Conservation (phyloP, 2,888 invertebrate genomes). For the Polylopha cassiicola region DNA sequence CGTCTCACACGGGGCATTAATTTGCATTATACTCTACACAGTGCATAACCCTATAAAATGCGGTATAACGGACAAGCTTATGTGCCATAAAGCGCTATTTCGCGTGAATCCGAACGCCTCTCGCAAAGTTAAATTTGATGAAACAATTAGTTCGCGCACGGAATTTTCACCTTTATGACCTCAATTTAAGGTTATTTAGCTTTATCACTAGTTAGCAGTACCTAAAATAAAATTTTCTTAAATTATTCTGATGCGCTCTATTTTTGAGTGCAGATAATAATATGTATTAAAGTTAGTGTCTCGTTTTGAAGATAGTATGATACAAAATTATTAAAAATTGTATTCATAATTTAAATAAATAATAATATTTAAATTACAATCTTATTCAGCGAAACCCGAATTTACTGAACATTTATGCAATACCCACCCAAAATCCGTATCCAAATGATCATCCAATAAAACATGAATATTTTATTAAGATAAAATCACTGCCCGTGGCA, state of each 20-base stretch:
- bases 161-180: slow-evolving; percentile 10
- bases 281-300: background rate
- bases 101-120: slow-evolving; percentile 15
- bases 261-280: too few species aligned
- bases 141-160: slow-evolving; percentile 20
- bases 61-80: slow-evolving; percentile 23
- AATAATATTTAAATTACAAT: too few species aligned
- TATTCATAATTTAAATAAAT: too few species aligned
- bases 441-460: too few species aligned
- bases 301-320: too few species aligned
- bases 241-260: slow-evolving; percentile 4
- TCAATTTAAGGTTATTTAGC: background rate
- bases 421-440: too few species aligned
- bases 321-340: too few species aligned
- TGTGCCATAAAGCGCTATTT: slow-evolving; percentile 23
- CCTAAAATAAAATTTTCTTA: slow-evolving; percentile 15
- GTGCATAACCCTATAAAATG: slow-evolving; percentile 27
- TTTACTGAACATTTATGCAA: too few species aligned
- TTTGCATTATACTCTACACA: slow-evolving; percentile 25
- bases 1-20: slow-evolving; percentile 25
- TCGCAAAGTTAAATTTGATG: slow-evolving; percentile 20
- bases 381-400: too few species aligned
- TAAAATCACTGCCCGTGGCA: too few species aligned
- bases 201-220: too few species aligned
- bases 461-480: too few species aligned